Conservation (phyloP, 2,113 vertebrate species). For the Muntiacus reevesi region DNA sequence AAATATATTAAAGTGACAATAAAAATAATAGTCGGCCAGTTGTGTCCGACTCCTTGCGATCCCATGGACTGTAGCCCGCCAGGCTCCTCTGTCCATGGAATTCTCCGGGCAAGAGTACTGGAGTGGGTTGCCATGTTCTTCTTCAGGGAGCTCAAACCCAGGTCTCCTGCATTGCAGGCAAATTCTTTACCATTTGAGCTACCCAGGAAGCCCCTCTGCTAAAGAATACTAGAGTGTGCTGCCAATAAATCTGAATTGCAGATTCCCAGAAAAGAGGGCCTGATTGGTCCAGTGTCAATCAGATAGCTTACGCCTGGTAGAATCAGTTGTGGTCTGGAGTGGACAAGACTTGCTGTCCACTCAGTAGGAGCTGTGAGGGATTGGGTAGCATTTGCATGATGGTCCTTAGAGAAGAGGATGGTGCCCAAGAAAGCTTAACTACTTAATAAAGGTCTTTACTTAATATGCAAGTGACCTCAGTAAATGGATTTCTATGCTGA, state of each 20-base stretch:
- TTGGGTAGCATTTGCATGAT: neutral
- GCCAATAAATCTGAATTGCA: neutral
- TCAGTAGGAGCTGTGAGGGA: neutral
- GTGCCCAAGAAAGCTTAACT: neutral
- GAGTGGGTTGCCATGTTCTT: neutral
- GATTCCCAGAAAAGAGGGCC: neutral
- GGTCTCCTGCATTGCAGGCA: neutral
- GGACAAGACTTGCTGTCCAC: too few relatives aligned
- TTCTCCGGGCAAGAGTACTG: neutral
- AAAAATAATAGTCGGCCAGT: neutral
- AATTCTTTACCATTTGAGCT: neutral
- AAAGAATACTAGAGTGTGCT: neutral
- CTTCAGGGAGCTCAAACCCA: neutral
- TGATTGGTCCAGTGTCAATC: neutral
- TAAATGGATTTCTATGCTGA: neutral
- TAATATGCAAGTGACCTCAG: neutral
- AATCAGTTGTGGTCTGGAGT: neutral
- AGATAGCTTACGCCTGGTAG: neutral
- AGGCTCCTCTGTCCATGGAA: neutral
- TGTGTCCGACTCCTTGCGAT: fast-evolving
- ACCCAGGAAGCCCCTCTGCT: neutral
- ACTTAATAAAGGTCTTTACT: neutral
- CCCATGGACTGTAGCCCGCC: neutral
- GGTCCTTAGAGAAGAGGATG: neutral
- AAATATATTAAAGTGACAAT: neutral